Evolutionary conservation across 1,140 invertebrate genomes (phyloP), one percentile per base, ranked within the genome.

Genomic region (Physella acuta): DNA sequence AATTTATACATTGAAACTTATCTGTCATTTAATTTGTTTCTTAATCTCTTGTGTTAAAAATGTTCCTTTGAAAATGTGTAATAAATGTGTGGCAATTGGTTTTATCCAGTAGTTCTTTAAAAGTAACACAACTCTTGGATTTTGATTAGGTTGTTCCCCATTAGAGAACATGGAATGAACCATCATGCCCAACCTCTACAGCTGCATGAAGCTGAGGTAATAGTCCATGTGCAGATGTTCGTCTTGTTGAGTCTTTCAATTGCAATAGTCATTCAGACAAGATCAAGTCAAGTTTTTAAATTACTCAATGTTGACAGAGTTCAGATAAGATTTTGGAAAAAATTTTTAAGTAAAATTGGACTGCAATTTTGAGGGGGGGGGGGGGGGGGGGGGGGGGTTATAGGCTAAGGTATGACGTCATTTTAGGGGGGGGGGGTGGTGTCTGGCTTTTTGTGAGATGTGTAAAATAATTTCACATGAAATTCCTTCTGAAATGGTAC

Each of bases 141-240:
- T 71, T 65, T 37, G 44, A 72, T 24, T 68, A 82, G 81, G 81
- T 70, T 84, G 33, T 84, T 84, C 75, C 82, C 82, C 24, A 79
- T 83, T 28, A 56, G 80, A 70, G 81, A 83, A 61, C 68, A 70
- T 26, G 82, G 81, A 28, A 77, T 82, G 74, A 84, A 84, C 74
- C 78, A 64, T 62, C 70, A 78, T 44, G 78, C 81, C 17, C 78
- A 84, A 62, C 78, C 81, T 61, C 70, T 84, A 37, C 81, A 82
- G 62, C 34, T 71, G 20, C 79, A 82, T 75, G 82, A 83, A 75
- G 74, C 77, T 28, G 39, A 82, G 68, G 81, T 81, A 72, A 49
- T 58, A 24, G n/a, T 28, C 2, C 8, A 14, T 5, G 26, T 24
- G 17, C 26, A 8, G 24, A 24, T 14, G 53, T 55, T 8, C 53